Base-by-base conservation (phyloP, 1,140 invertebrate species). In the Hyphantria cunea region DNA sequence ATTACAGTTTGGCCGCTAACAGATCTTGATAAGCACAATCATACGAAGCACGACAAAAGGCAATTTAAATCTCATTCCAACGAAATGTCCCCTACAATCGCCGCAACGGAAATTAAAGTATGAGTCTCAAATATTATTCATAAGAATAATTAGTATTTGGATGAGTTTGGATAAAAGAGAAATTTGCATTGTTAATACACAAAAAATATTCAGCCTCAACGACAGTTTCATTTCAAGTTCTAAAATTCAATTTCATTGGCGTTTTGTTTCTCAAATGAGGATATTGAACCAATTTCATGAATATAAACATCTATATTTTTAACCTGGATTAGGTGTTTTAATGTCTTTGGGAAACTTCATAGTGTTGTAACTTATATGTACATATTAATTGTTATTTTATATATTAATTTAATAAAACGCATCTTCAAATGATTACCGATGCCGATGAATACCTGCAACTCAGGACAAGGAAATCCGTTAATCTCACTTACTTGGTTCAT, bases 101-200 rank as follows among this genome's bases (percentile, higher is more conserved):
- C 54, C 68, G 64, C 70, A 68, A 50, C 65, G 75, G 72, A 78
- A 75, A 78, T 78, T 75, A 75, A 78, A 68, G 58, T 69, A 67
- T 58, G 58, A 75, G 70, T 73, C 69, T 41, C 49, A 68, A 70
- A 75, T 75, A 73, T 72, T 78, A 78, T 75, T 74, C 72, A 74
- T 70, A 73, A 74, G 68, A 66, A 75, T 78, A 75, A 75, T 78
- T 73, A 75, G 53, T 76, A 71, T 72, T 68, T 73, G 55, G 61
- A 70, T 68, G 68, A 70, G 60, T 68, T 71, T 67, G 68, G 51
- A 71, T 70, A 61, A 71, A 72, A 71, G 66, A 68, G 47, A 47
- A 52, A 75, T 78, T 75, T 75, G 70, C 59, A 75, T 69, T 72
- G 64, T 64, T 72, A 72, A 72, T 69, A 37, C 45, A 42, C 34